Evolutionary conservation across 1,140 invertebrate genomes (phyloP).

Genomic region (Drusus annulatus): DNA sequence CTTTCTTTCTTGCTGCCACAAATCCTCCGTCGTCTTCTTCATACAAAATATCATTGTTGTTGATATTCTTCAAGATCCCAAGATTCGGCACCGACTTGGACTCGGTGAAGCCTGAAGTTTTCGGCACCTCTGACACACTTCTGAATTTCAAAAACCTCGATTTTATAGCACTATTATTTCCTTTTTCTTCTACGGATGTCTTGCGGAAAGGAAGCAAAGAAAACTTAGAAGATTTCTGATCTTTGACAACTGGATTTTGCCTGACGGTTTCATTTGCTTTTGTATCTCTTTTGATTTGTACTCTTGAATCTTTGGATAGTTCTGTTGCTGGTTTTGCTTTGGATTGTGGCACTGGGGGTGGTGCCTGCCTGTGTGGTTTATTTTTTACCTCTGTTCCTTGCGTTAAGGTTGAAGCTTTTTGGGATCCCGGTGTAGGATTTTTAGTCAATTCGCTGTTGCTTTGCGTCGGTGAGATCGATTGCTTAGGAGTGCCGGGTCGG

Average conservation of each 20-base stretch:
- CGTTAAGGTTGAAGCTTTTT: background rate
- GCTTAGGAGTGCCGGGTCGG: too few relatives aligned
- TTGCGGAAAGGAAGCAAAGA: slow-evolving; percentile 33
- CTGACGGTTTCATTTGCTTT: background rate
- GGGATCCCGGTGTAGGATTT: background rate
- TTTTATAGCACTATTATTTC: background rate
- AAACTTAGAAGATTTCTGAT: slow-evolving; percentile 17
- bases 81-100: slow-evolving; percentile 51
- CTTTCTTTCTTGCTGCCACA: background rate
- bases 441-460: slow-evolving; percentile 29
- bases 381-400: slow-evolving; percentile 13
- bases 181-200: slow-evolving; percentile 8
- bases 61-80: slow-evolving; percentile 43
- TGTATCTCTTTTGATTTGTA: background rate
- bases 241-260: background rate
- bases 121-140: background rate
- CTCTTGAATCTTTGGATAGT: background rate
- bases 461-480: background rate
- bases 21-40: slow-evolving; percentile 30
- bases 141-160: slow-evolving; percentile 26
- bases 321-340: slow-evolving; percentile 12
- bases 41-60: slow-evolving; percentile 49
- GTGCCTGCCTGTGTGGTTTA: background rate
- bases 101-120: background rate
- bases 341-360: background rate